These are phyloP conservation scores for Candoia aspera DNA, from an alignment of 2,113 vertebrate species.

Conservation along the genomic window DNA sequence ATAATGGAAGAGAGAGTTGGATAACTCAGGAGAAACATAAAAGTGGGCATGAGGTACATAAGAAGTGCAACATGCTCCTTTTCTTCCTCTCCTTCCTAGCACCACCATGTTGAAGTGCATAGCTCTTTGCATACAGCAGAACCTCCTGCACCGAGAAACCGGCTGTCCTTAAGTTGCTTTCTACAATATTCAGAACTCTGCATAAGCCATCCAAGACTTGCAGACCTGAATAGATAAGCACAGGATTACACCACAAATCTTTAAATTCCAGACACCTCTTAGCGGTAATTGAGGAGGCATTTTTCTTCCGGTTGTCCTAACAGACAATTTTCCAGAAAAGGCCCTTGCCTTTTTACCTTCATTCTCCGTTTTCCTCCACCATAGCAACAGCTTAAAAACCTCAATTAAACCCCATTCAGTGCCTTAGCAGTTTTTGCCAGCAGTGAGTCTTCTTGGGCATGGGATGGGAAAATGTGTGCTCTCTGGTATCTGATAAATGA, in stretches of 20 bases:
- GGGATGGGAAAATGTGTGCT: constrained; percentile 23
- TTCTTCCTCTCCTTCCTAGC: neutral
- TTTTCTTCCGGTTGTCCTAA: neutral
- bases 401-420: constrained; percentile 50
- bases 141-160: neutral
- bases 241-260: neutral
- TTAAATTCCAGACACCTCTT: neutral
- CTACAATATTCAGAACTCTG: neutral
- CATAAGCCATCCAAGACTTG: neutral
- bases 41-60: neutral
- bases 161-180: neutral
- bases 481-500: constrained; percentile 44
- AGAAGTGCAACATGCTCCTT: neutral
- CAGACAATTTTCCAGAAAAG: constrained; percentile 50
- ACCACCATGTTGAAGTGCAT: neutral
- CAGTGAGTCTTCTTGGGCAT: neutral
- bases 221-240: neutral
- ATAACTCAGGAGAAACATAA: neutral
- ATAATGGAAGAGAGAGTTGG: neutral
- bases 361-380: constrained; percentile 62
- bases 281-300: neutral
- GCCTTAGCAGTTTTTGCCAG: neutral
- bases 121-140: neutral
- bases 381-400: constrained; percentile 52
- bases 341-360: constrained; percentile 57